phyloP scores from a whole-genome alignment of 2,797 vertebrate species.

The Gymnothorax javanicus region DNA sequence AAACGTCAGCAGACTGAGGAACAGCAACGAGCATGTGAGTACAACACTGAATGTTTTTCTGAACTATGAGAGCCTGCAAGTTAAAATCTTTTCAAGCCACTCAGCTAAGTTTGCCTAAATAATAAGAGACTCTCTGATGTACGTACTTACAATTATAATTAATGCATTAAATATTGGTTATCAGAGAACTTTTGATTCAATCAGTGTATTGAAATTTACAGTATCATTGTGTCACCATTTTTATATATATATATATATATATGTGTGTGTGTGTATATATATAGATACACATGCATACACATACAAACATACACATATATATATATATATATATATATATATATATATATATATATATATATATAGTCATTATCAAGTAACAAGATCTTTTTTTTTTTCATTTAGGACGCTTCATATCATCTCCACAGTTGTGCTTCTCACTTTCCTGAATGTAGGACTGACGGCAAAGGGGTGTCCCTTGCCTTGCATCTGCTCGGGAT shows the following conservation, averaged over 20 bases:
- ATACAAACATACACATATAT: no score
- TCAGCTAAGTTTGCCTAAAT: not conserved
- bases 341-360: no score
- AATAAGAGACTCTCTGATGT: not conserved
- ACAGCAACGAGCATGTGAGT: not conserved
- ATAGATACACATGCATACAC: no score
- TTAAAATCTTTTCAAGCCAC: not conserved
- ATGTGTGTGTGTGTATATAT: no score
- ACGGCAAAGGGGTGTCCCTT: slow-evolving; percentile 8
- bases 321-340: no score
- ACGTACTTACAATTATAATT: no score
- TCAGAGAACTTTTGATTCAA: no score
- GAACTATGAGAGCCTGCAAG: not conserved
- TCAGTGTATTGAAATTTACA: no score
- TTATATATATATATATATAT: no score
- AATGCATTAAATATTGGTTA: no score
- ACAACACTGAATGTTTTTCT: not conserved
- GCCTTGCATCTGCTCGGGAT: not conserved
- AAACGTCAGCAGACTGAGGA: not conserved
- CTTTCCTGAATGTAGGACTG: not conserved
- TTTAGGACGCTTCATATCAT: not conserved
- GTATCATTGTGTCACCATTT: not conserved
- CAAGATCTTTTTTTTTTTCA: not conserved
- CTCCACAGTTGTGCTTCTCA: not conserved
- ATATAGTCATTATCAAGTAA: not conserved